Conservation (phyloP, 2,888 invertebrate species). For the Taenaris catops region DNA sequence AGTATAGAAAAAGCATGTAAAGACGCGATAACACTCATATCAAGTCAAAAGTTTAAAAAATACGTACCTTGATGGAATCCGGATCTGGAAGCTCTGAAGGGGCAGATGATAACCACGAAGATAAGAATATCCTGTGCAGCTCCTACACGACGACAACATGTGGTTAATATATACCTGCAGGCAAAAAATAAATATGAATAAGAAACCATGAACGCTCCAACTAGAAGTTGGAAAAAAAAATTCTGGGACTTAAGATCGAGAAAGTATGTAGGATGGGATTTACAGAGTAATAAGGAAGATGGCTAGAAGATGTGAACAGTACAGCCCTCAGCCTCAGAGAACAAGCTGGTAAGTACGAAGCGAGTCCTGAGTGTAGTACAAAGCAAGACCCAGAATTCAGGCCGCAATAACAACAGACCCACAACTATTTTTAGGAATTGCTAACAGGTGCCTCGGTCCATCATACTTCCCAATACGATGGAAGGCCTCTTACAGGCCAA, state of each 20-base stretch:
- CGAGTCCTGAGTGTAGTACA: too few relatives aligned
- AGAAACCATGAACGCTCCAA: not conserved
- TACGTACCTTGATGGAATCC: slow-evolving; percentile 15
- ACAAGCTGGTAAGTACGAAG: too few relatives aligned
- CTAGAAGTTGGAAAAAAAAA: slow-evolving; percentile 16
- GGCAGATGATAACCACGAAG: slow-evolving; percentile 1
- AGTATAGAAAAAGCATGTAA: too few relatives aligned
- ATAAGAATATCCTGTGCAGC: slow-evolving; percentile 7
- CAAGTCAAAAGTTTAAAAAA: too few relatives aligned
- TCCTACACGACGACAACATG: not conserved
- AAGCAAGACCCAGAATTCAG: too few relatives aligned
- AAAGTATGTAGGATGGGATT: slow-evolving; percentile 18
- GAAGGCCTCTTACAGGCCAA: slow-evolving; percentile 19
- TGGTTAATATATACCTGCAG: slow-evolving; percentile 3
- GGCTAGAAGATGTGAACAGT: not conserved
- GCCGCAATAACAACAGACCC: not conserved
- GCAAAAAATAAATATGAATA: slow-evolving; percentile 7
- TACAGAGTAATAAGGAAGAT: slow-evolving; percentile 14
- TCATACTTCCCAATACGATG: slow-evolving; percentile 15
- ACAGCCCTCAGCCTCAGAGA: not conserved
- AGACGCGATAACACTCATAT: too few relatives aligned
- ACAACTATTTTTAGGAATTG: slow-evolving; percentile 5
- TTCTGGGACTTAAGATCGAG: slow-evolving; percentile 14
- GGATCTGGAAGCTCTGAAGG: slow-evolving; percentile 5
- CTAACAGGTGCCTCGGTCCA: slow-evolving; percentile 17